Evolutionary conservation across 2,888 invertebrate genomes (phyloP), one percentile per base, ranked within the genome.

Genomic region (Orchesellides sinensis): DNA sequence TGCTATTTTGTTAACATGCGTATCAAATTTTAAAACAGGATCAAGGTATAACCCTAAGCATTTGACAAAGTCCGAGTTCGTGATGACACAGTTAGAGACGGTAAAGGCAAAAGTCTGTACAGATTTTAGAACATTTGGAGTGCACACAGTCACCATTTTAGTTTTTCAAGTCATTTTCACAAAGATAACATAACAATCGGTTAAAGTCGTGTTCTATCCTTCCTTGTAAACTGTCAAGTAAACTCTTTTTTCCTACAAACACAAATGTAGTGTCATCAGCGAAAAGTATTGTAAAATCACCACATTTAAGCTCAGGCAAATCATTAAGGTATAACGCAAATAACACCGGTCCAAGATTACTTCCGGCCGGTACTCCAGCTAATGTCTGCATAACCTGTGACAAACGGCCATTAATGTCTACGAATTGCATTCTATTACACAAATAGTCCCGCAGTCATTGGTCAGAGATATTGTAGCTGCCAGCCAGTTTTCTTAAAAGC

Each of bases 371-470:
- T 14, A 27, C 29, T 27, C 59, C 59, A 12, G 14, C 14, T 8
- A 54, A 14, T 54, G 21, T 6, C 21, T 23, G n/a, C n/a, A n/a
- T n/a, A n/a, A n/a, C n/a, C n/a, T n/a, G n/a, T n/a, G n/a, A n/a
- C n/a, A n/a, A n/a, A n/a, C n/a, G n/a, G n/a, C 49, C 49, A n/a
- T 4, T 5, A n/a, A 8, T 17, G 4, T n/a, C 49, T n/a, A 83
- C 79, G 68, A 25, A 83, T 21, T 83, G 83, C 1, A 4, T 2
- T 17, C 83, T 56, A 29, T 68, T 29, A 23, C 21, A 4, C 19
- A 80, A 52, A 21, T 73, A 80, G 45, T 23, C 29, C 3, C 45
- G 25, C 6, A 74, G 21, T 74, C 81, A 81, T 10, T 47, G 19
- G 25, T 63, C 74, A 23, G 56, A 59, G 0, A 81, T 68, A 5